Percentiles rank a stretch among this genome's conserved stretches.
phyloP scores from a whole-genome alignment of 2,888 invertebrate species.

The Pachycephus smyrnensis region DNA sequence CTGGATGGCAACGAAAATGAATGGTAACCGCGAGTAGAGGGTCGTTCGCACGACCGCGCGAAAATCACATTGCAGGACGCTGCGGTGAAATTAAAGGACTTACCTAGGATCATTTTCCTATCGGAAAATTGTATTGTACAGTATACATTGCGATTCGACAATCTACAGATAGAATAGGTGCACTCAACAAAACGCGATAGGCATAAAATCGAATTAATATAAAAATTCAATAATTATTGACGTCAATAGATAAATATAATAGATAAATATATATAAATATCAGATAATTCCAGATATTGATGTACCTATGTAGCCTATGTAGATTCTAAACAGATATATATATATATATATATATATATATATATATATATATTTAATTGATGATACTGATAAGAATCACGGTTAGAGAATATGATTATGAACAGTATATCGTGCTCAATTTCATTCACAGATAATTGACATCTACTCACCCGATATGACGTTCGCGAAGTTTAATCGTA shows the following conservation, averaged over 20 bases:
- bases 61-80: neutral
- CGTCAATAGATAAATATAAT: too few relatives aligned
- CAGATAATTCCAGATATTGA: neutral
- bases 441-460: neutral
- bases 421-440: neutral
- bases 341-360: neutral
- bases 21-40: neutral
- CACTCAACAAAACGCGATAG: neutral
- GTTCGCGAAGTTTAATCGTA: slow-evolving; percentile 83
- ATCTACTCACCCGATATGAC: slow-evolving; percentile 82
- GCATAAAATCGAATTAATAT: neutral
- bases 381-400: neutral
- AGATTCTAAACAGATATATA: neutral
- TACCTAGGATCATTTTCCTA: neutral
- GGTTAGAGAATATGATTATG: neutral
- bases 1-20: neutral
- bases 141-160: neutral
- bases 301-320: neutral
- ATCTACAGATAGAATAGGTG: neutral
- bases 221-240: too few relatives aligned
- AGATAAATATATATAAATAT: too few relatives aligned
- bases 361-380: neutral
- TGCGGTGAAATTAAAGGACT: neutral
- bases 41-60: neutral
- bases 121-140: neutral